Base-by-base conservation (phyloP, 2,888 invertebrate species). In the Melinaea marsaeus region DNA sequence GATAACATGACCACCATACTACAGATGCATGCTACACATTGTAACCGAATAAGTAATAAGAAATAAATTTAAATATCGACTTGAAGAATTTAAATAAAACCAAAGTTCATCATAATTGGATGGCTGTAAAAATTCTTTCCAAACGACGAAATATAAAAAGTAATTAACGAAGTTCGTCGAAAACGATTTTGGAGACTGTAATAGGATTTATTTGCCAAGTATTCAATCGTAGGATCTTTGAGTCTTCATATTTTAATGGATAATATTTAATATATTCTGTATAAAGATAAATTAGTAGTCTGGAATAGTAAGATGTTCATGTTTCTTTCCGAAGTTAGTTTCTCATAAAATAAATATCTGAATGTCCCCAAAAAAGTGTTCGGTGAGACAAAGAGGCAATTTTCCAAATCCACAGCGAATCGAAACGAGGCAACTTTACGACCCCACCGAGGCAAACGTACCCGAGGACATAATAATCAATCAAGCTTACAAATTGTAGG, bases 171-270 rank as follows among this genome's bases (percentile, higher is more conserved):
- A 65, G 64, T 64, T 63, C 57, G 61, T 58, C 54, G 62, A 60
- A 62, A 65, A 63, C 54, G 62, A 55, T 55, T 68, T 63, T 46
- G 56, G 54, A 66, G 61, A 61, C 57, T 65, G 70, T 67, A 69
- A 72, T 69, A 67, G 66, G 73, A 68, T 71, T 72, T 74, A 72
- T 84, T 84, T 84, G 83, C 80, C 79, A 83, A 81, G 83, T 82
- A 82, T 83, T 85, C 83, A 86, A 84, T 84, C 76, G 74, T 64
- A 71, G 69, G 70, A 63, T 74, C 48, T 48, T 11, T 6, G n/a
- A 13, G 48, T 7, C 13, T 2, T 42, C 7, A 42, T 9, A 42
- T 9, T 11, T 51, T 51, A 32, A 51, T 7, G 7, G 32, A 6
- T 51, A 7, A 9, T 32, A 32, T 42, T 9, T 9, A 42, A 42